These are phyloP conservation scores for Caranx ignobilis DNA, from an alignment of 2,113 vertebrate species.

Conservation along the genomic window DNA sequence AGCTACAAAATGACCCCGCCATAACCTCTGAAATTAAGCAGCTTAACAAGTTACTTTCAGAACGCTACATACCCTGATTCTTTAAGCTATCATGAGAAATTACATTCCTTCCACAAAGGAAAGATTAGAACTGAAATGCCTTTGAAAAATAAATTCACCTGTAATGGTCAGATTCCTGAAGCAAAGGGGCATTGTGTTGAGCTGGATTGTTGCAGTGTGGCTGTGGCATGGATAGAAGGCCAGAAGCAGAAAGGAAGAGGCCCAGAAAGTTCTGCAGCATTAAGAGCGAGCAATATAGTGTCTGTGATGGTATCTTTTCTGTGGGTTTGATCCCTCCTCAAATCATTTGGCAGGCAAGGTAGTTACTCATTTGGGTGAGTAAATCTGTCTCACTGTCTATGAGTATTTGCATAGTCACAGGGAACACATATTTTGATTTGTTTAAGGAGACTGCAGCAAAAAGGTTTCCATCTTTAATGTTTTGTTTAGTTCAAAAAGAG, in stretches of 20 bases:
- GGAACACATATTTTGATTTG: constrained; percentile 5
- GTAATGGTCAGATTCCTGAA: neutral
- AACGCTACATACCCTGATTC: neutral
- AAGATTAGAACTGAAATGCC: neutral
- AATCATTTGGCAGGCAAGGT: neutral
- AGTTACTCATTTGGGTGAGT: constrained; percentile 6
- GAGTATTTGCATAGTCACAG: neutral
- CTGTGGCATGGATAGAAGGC: neutral
- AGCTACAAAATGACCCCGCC: neutral
- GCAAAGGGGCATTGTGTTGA: neutral
- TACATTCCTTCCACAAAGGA: neutral
- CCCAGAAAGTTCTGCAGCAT: neutral
- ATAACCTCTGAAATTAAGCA: neutral
- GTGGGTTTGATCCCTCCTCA: neutral
- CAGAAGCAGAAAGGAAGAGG: neutral
- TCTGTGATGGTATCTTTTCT: constrained; percentile 1
- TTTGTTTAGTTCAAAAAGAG: neutral
- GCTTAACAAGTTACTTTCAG: neutral
- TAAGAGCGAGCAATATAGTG: neutral
- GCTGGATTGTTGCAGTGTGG: neutral
- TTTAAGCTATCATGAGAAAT: neutral
- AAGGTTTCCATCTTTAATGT: neutral
- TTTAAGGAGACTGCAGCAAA: neutral
- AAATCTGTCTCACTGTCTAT: neutral
- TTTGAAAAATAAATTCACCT: neutral